Base-by-base conservation (phyloP, 2,888 invertebrate genomes). In the Lagria hirta region DNA sequence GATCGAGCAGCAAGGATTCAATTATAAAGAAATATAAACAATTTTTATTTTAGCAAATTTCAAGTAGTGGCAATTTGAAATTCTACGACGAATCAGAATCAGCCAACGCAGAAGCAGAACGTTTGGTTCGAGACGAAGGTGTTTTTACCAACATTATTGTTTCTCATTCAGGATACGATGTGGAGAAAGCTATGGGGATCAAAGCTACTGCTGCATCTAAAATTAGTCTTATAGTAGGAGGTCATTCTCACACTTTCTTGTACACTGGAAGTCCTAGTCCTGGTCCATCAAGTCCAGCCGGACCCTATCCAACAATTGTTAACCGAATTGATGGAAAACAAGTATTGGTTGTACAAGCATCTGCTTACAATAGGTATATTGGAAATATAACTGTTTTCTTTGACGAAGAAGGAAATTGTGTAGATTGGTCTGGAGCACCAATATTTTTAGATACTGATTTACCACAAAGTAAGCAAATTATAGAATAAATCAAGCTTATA, bases 201-300 rank as follows among this genome's bases (percentile, higher is more conserved):
- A 72, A 77, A 4, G 82, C 79, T 26, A 78, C 84, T 2, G 76
- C 81, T 0, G 27, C 24, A 12, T 38, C 37, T 11, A 79, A 82
- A 16, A 78, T 93, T 37, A 88, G 91, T 64, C 75, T 92, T 0
- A 85, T 93, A 36, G 85, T 93, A 7, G 92, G 93, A 3, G 88
- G 83, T 0, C 92, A 93, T 66, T 84, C 88, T 0, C 88, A 93
- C 66, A 84, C 86, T 0, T 81, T 92, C 54, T 75, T 93, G 1
- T 92, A 81, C 66, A 83, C 82, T 7, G 77, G 76, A 54, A 59
- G 62, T 61, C 49, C 62, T 44, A 54, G 58, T 8, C 47, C 47
- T 13, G 80, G 78, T 12, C 79, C 79, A 0, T 79, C 81, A 46
- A 71, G 27, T 0, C 72, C 82, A 0, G 60, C 55, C 4, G 82